Evolutionary conservation across 2,797 vertebrate species (phyloP).

Genomic region (Lithobates pipiens): DNA sequence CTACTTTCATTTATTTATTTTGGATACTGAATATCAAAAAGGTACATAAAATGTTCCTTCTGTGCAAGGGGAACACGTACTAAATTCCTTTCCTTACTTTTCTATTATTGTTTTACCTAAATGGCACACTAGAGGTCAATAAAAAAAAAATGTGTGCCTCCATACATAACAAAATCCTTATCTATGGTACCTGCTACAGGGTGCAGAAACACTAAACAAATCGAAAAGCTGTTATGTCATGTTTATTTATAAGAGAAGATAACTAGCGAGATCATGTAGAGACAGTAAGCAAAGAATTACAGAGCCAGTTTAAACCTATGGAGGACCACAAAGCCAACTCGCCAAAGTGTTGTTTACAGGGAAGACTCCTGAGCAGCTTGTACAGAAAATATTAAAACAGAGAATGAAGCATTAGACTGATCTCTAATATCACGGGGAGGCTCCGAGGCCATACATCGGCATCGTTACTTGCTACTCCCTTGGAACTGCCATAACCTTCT

Average conservation of each 20-base stretch:
- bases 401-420: constrained; percentile 19
- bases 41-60: not conserved
- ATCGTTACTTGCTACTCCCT: constrained; percentile 43
- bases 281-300: no score
- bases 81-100: not conserved
- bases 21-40: not conserved
- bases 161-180: not conserved
- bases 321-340: not conserved
- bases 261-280: not conserved
- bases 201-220: not conserved
- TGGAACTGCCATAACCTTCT: constrained; percentile 22
- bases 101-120: not conserved
- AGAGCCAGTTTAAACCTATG: not conserved
- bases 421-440: constrained; percentile 47
- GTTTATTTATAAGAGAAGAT: constrained; percentile 13
- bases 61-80: not conserved
- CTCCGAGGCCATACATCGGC: constrained; percentile 28
- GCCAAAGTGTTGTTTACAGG: constrained; percentile 49
- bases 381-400: constrained; percentile 36
- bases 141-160: not conserved
- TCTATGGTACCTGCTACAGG: not conserved
- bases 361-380: constrained; percentile 48
- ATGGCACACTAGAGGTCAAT: not conserved
- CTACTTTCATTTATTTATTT: not conserved
- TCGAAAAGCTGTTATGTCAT: not conserved